phyloP scores from a whole-genome alignment of 2,888 invertebrate genomes.

The Mimas tiliae region DNA sequence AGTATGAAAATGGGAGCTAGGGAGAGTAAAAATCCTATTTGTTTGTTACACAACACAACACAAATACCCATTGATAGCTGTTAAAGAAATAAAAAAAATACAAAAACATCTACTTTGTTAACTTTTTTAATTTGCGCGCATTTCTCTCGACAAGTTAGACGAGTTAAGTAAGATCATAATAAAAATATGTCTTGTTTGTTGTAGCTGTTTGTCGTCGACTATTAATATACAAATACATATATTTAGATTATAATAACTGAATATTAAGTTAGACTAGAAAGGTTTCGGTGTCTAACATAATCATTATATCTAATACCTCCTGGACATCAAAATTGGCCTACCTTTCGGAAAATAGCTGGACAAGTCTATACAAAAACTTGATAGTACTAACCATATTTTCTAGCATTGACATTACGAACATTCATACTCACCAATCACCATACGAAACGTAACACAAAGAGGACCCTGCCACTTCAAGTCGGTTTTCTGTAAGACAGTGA shows the following conservation, averaged over 20 bases:
- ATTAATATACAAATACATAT: background rate
- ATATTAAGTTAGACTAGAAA: slow-evolving; percentile 9
- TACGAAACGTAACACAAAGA: too few relatives aligned
- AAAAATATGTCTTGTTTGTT: slow-evolving; percentile 7
- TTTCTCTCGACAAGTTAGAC: background rate
- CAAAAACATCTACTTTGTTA: background rate
- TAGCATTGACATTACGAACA: too few relatives aligned
- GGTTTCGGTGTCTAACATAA: slow-evolving; percentile 10
- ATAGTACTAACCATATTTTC: background rate
- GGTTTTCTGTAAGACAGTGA: too few relatives aligned
- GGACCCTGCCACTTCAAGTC: too few relatives aligned
- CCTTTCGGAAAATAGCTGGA: background rate
- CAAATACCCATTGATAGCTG: too few relatives aligned
- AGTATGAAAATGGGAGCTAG: background rate
- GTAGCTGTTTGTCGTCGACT: background rate
- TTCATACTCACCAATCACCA: too few relatives aligned
- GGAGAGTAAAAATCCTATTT: background rate
- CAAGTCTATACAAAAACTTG: background rate
- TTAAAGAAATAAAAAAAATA: too few relatives aligned
- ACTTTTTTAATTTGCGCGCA: background rate
- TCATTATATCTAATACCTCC: background rate
- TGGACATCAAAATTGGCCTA: background rate
- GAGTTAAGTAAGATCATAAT: background rate
- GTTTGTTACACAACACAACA: too few relatives aligned
- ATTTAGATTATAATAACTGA: background rate